These are phyloP conservation scores for Aphelinus atriplicis DNA, from an alignment of 1,140 invertebrate species.

Conservation along the genomic window DNA sequence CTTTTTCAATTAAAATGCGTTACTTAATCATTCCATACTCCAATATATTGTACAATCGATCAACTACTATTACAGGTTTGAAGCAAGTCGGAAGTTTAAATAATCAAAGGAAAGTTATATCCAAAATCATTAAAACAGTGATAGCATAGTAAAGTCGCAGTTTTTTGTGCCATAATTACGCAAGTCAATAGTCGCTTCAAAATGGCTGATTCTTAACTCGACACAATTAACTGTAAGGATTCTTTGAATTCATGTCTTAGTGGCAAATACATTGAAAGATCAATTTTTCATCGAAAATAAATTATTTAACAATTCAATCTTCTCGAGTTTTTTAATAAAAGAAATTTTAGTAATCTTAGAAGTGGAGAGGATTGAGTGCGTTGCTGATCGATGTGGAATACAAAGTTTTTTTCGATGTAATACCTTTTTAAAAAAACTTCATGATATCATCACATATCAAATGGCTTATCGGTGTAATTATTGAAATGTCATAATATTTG, in stretches of 20 bases:
- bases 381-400: too few relatives aligned
- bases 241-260: background rate
- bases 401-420: too few relatives aligned
- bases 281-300: background rate
- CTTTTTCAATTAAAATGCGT: background rate
- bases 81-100: too few relatives aligned
- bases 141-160: background rate
- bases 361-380: too few relatives aligned
- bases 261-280: background rate
- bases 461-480: background rate
- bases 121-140: too few relatives aligned
- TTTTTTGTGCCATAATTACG: conserved; percentile 33
- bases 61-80: too few relatives aligned
- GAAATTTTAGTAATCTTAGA: too few relatives aligned
- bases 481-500: conserved; percentile 5
- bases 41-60: too few relatives aligned
- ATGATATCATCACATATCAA: conserved; percentile 15
- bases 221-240: background rate
- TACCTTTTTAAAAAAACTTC: too few relatives aligned
- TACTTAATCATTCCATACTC: conserved; percentile 17
- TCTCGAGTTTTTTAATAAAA: background rate
- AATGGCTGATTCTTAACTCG: conserved; percentile 28
- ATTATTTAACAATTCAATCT: background rate
- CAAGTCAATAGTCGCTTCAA: conserved; percentile 9
- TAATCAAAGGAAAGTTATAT: too few relatives aligned